Percentiles rank a stretch among this genome's conserved stretches.
Evolutionary conservation across 1,140 invertebrate genomes (phyloP).

Genomic region (Mylabris phalerata): DNA sequence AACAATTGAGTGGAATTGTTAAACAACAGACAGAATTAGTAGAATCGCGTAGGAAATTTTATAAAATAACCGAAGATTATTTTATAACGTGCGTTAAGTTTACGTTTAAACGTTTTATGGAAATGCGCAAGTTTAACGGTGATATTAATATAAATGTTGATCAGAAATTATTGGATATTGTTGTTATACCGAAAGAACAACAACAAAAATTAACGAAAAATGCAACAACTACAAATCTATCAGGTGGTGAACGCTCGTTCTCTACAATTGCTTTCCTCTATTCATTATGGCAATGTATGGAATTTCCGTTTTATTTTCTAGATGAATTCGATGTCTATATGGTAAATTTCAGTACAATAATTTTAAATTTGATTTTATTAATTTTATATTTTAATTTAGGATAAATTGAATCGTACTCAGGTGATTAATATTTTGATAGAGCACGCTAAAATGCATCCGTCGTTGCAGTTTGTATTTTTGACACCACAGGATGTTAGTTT

Average conservation of each 20-base stretch:
- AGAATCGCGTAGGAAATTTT: constrained; percentile 23
- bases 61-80: constrained; percentile 32
- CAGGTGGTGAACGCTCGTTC: constrained; percentile 93
- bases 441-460: constrained; percentile 52
- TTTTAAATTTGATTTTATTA: too few relatives aligned
- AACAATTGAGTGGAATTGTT: constrained; percentile 16
- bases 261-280: constrained; percentile 91
- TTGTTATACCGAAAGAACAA: constrained; percentile 46
- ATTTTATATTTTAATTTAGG: constrained; percentile 34
- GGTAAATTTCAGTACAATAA: constrained; percentile 29
- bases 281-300: constrained; percentile 85
- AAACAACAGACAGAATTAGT: constrained; percentile 22
- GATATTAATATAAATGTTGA: constrained; percentile 55
- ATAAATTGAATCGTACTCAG: constrained; percentile 63
- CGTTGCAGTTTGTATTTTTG: constrained; percentile 67
- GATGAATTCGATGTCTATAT: constrained; percentile 99
- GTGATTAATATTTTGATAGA: constrained; percentile 61
- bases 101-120: constrained; percentile 32
- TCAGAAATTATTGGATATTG: constrained; percentile 50
- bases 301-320: constrained; percentile 89
- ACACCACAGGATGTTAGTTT: constrained; percentile 66
- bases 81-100: constrained; percentile 32
- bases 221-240: constrained; percentile 60
- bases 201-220: constrained; percentile 40
- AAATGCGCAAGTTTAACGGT: constrained; percentile 43